A percentile compares a stretch with the other conserved stretches of the same genome.
phyloP scores from a whole-genome alignment of 2,113 vertebrate genomes.

The Galeopterus variegatus region DNA sequence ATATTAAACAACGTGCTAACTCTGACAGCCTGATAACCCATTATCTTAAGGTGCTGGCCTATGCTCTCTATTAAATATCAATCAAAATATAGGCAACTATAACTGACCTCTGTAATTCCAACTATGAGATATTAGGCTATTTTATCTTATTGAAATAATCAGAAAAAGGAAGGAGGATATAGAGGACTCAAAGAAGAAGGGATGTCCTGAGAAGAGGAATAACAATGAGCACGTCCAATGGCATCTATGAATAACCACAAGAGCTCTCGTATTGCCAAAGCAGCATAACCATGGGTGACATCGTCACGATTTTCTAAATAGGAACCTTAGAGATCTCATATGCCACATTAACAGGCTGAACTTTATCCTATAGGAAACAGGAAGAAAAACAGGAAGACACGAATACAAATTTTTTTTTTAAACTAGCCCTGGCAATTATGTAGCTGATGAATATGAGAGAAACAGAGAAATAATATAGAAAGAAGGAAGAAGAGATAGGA shows the following conservation, averaged over 20 bases:
- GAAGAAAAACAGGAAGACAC: neutral
- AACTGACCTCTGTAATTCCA: neutral
- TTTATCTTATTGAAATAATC: slow-evolving; percentile 1
- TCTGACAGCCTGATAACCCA: slow-evolving; percentile 10
- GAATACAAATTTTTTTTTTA: neutral
- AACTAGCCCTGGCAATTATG: neutral
- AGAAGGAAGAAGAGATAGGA: neutral
- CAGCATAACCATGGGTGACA: neutral
- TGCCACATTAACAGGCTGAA: neutral
- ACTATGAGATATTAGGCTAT: neutral
- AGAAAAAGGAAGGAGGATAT: neutral
- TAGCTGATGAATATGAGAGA: neutral
- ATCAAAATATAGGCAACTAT: neutral
- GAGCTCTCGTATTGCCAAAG: neutral
- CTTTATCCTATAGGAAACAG: neutral
- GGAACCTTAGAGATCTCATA: neutral
- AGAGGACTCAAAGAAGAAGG: neutral
- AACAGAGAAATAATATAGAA: neutral
- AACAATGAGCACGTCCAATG: neutral
- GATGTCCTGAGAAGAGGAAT: neutral
- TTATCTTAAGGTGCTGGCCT: neutral
- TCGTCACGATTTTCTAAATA: neutral
- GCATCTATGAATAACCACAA: neutral
- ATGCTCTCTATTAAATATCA: neutral
- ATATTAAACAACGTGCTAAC: neutral